These are phyloP conservation scores for Thalpophila matura DNA, from an alignment of 2,888 invertebrate species.

Conservation along the genomic window DNA sequence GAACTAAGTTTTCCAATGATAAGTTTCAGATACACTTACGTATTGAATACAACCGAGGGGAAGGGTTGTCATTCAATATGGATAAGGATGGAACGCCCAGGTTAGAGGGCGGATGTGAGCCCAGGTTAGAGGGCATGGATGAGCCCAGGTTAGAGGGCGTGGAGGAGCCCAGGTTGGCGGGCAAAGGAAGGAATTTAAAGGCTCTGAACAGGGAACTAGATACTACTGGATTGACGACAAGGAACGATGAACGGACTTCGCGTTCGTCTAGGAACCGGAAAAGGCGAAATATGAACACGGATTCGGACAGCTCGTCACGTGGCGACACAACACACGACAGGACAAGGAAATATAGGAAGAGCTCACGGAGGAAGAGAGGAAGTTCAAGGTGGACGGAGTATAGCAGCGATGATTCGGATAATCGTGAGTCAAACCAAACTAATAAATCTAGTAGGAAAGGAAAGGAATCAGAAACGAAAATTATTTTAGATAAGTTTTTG, in stretches of 20 bases:
- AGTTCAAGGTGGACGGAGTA: too few relatives aligned
- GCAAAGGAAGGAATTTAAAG: not conserved
- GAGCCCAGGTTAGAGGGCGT: not conserved
- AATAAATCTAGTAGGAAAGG: too few relatives aligned
- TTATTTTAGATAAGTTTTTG: slow-evolving; percentile 6
- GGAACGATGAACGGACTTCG: too few relatives aligned
- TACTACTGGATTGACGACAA: too few relatives aligned
- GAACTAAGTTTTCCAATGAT: not conserved
- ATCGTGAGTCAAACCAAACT: too few relatives aligned
- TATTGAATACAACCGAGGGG: slow-evolving; percentile 3
- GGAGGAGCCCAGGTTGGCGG: not conserved
- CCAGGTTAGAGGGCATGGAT: not conserved
- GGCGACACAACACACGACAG: too few relatives aligned
- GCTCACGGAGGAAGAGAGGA: too few relatives aligned
- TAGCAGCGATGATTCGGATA: too few relatives aligned
- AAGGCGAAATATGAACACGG: not conserved
- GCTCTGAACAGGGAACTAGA: not conserved
- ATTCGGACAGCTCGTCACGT: too few relatives aligned
- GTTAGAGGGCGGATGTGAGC: slow-evolving; percentile 1
- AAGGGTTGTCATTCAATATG: slow-evolving; percentile 7
- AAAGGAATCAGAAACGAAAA: too few relatives aligned
- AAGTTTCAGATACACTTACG: slow-evolving; percentile 4
- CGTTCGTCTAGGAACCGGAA: not conserved
- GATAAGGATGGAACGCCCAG: not conserved
- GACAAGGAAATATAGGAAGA: too few relatives aligned